Base-by-base conservation (phyloP, 2,888 invertebrate species). In the Acronicta leporina region DNA sequence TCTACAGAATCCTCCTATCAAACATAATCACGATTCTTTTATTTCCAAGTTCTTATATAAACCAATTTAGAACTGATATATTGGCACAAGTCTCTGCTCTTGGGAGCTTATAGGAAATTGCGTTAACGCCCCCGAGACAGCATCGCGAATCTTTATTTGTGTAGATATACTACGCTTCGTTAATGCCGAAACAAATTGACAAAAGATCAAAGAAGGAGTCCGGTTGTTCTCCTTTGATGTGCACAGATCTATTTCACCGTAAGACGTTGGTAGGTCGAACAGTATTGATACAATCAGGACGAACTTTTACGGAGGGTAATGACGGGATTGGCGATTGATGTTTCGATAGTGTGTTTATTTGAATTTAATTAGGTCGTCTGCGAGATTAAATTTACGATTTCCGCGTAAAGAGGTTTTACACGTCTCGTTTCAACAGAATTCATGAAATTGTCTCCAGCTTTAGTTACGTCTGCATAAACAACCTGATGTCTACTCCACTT, bases 161-260 rank as follows among this genome's bases (percentile, higher is more conserved):
- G 47, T 49, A 68, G 57, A 48, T 61, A 57, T 60, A 75, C 16
- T 56, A 51, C 51, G 52, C 56, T 68, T 77, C 59, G 59, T 73
- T 79, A 79, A 63, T 63, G 47, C 62, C 73, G 69, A 63, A 54
- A 73, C 63, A 60, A 76, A 79, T 73, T 68, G 73, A 63, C 65
- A 73, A 69, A 68, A 62, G 49, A 69, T 79, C 69, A 73, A 72
- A 76, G 50, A 30, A 27, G 13, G 43, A 49, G 45, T 65, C 41
- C 47, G 50, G 63, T 57, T 63, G 40, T 61, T 42, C 50, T 55
- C 49, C 20, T 72, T 68, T 63, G 63, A 79, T 63, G 56, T 56
- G 41, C 40, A 35, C 16, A 16, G 48, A 52, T 57, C 42, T 63
- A 52, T 60, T 74, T 60, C 38, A 27, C 47, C 35, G 42, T 56